phyloP scores from a whole-genome alignment of 2,888 invertebrate species.

The Cataglyphis rosenhaueri region DNA sequence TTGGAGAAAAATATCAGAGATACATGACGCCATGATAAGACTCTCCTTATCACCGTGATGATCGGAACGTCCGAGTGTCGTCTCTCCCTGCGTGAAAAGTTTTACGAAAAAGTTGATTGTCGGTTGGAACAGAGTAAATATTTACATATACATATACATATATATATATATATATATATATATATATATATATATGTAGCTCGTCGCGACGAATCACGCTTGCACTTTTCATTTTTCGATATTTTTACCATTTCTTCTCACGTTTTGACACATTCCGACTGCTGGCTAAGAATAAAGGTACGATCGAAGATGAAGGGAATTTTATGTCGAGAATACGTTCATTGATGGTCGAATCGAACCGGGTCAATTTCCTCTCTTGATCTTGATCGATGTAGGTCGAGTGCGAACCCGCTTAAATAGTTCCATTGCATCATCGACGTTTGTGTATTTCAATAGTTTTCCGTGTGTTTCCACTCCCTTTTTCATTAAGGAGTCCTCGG shows the following conservation, averaged over 20 bases:
- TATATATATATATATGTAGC: background rate
- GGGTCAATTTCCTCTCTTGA: slow-evolving; percentile 10
- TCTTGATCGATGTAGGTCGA: slow-evolving; percentile 43
- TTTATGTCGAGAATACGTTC: slow-evolving; percentile 22
- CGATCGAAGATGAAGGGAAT: slow-evolving; percentile 26
- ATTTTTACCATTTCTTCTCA: slow-evolving; percentile 23
- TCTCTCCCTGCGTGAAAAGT: background rate
- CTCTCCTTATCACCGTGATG: slow-evolving; percentile 34
- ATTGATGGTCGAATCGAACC: slow-evolving; percentile 29
- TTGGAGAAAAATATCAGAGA: slow-evolving; percentile 15
- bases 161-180: too few relatives aligned
- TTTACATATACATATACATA: background rate
- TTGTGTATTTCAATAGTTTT: slow-evolving; percentile 45
- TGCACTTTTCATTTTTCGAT: slow-evolving; percentile 35
- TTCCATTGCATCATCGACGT: slow-evolving; percentile 40
- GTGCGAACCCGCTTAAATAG: slow-evolving; percentile 18
- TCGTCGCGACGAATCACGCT: slow-evolving; percentile 8
- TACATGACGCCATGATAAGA: slow-evolving; percentile 49
- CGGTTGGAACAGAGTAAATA: slow-evolving; percentile 5
- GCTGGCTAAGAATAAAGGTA: slow-evolving; percentile 36
- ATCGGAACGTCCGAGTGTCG: slow-evolving; percentile 15
- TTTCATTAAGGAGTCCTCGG: slow-evolving; percentile 46
- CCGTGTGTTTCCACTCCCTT: slow-evolving; percentile 10
- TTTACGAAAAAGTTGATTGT: background rate
- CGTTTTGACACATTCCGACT: background rate